These are phyloP conservation scores for Malthinus seriepunctatus DNA, from an alignment of 2,888 invertebrate genomes.

Conservation along the genomic window DNA sequence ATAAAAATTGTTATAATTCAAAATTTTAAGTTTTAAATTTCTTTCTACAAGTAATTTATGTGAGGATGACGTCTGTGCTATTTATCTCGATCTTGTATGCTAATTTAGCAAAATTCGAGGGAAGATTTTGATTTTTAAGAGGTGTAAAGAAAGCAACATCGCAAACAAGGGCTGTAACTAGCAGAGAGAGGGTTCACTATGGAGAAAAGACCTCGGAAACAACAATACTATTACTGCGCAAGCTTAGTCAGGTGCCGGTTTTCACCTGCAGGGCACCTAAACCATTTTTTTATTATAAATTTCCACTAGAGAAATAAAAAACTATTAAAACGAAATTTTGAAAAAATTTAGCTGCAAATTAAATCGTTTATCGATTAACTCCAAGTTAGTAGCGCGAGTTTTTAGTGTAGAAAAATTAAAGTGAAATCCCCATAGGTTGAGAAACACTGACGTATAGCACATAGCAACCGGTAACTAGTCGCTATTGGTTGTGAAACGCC, in stretches of 20 bases:
- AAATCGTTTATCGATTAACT: no score
- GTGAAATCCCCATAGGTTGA: neutral
- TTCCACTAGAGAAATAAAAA: no score
- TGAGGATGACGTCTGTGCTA: constrained; percentile 10
- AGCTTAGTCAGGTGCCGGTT: constrained; percentile 9
- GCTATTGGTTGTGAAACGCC: constrained; percentile 40
- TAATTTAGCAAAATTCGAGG: constrained; percentile 14
- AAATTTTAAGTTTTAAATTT: no score
- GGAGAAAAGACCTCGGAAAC: constrained; percentile 22
- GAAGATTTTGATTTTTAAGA: constrained; percentile 18
- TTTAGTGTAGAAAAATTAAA: neutral
- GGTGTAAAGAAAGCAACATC: constrained; percentile 23
- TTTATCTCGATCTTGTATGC: constrained; percentile 14
- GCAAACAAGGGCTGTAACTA: constrained; percentile 9
- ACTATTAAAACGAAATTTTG: no score
- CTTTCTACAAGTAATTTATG: constrained; percentile 15
- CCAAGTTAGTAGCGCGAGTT: neutral
- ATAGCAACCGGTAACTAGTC: constrained; percentile 39
- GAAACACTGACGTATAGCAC: constrained; percentile 26
- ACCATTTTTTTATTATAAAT: neutral
- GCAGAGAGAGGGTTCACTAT: constrained; percentile 14
- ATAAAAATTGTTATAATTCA: no score
- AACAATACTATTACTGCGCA: constrained; percentile 18
- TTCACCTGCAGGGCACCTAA: constrained; percentile 12
- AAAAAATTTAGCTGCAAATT: no score